These are phyloP conservation scores for Microtus californicus DNA, from an alignment of 2,797 vertebrate species.

Conservation along the genomic window DNA sequence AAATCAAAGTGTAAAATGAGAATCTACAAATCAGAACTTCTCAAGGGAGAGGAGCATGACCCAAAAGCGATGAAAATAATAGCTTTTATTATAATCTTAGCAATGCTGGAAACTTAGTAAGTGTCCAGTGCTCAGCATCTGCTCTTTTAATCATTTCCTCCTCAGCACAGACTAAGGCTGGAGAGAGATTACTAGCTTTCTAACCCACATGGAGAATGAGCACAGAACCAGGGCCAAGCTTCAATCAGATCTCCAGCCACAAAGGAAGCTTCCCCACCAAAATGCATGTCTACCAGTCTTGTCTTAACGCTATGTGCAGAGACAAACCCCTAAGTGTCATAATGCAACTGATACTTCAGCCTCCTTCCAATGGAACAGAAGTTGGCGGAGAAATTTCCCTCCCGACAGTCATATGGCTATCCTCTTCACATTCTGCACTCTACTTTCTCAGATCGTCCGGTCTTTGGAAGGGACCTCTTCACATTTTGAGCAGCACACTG, in stretches of 20 bases:
- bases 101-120: neutral
- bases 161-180: neutral
- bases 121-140: neutral
- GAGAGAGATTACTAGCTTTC: neutral
- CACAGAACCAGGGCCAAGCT: neutral
- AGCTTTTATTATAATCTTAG: neutral
- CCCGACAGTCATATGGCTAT: neutral
- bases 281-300: neutral
- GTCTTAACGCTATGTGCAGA: neutral
- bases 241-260: neutral
- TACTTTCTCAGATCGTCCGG: neutral
- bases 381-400: neutral
- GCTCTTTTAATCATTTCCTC: neutral
- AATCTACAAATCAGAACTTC: conserved; percentile 1
- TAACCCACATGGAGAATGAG: neutral
- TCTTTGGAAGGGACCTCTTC: neutral
- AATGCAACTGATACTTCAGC: neutral
- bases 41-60: neutral
- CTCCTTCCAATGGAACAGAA: neutral
- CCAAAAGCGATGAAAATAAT: neutral
- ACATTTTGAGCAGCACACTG: neutral
- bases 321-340: neutral
- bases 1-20: neutral
- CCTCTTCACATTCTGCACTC: neutral
- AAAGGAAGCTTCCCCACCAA: neutral